These are phyloP conservation scores for Sarcophaga caerulescens DNA, from an alignment of 2,888 invertebrate species.

Conservation along the genomic window DNA sequence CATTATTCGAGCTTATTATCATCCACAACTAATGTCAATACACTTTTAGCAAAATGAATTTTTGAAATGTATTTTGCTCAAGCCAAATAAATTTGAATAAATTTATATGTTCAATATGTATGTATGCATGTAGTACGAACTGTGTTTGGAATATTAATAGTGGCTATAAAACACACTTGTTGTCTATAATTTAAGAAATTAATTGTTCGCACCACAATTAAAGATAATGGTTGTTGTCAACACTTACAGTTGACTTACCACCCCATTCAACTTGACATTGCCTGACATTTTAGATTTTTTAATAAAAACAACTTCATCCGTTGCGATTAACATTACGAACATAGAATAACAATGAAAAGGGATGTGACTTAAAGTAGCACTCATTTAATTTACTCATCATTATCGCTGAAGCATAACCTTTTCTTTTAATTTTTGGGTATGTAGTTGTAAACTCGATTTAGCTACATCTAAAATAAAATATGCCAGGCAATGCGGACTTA, in stretches of 20 bases:
- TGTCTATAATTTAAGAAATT: conserved; percentile 57
- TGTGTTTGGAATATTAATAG: conserved; percentile 53
- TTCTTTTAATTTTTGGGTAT: conserved; percentile 41
- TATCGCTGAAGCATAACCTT: conserved; percentile 63
- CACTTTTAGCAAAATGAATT: conserved; percentile 6
- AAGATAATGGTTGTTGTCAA: conserved; percentile 66
- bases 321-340: conserved; percentile 45
- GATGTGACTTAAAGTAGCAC: conserved; percentile 15
- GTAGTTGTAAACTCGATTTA: conserved; percentile 24
- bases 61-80: not conserved
- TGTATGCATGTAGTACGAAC: not conserved
- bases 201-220: conserved; percentile 68
- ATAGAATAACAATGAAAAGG: conserved; percentile 1
- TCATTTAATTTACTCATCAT: conserved; percentile 64
- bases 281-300: conserved; percentile 41
- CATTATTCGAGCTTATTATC: not conserved
- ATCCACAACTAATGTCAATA: conserved; percentile 4
- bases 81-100: conserved; percentile 1
- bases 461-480: conserved; percentile 25
- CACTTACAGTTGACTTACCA: conserved; percentile 67
- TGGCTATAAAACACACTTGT: conserved; percentile 65
- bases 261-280: conserved; percentile 28
- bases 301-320: conserved; percentile 49
- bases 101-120: not conserved
- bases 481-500: conserved; percentile 50